Base-by-base conservation (phyloP, 2,888 invertebrate genomes). In the Gastracanthus pulcherrimus region DNA sequence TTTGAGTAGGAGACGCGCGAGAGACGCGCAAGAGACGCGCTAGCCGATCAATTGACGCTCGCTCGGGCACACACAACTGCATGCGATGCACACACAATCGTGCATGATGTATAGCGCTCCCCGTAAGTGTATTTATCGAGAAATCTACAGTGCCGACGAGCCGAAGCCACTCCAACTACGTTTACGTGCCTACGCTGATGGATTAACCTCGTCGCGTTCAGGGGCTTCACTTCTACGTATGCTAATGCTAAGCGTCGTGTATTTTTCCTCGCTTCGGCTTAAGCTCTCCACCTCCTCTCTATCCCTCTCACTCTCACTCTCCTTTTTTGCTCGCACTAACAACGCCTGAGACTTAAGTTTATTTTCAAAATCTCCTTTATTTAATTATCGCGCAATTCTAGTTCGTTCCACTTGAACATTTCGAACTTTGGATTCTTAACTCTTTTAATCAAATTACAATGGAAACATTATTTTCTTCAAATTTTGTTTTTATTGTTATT, bases 171-270 rank as follows among this genome's bases (percentile, higher is more conserved):
- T 82, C 69, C 80, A 83, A 72, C 71, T 82, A 72, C 58, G 79
- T 84, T 84, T 84, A 84, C 75, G 60, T 72, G 76, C 77, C 81
- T 69, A 48, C 74, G 83, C 69, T 83, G 84, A 85, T 83, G 83
- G 82, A 84, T 84, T 85, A 85, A 84, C 82, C 82, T 78, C 74
- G 80, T 78, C 75, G 82, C 62, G 55, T 69, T 72, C 79, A 76
- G 66, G 80, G 80, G 77, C 80, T 77, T 82, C 80, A 48, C 80
- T 77, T 70, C 48, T 75, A 70, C 76, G 60, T 74, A 77, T 82
- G 76, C 79, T 80, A 69, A 72, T 72, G 72, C 76, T 76, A 71
- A 78, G 78, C 82, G 75, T 75, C 75, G 64, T 58, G 66, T 71
- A 79, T 67, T 79, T 67, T 71, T 76, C 62, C 74, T 69, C 31